Base-by-base conservation (phyloP, 2,113 vertebrate genomes). In the Paralichthys olivaceus region DNA sequence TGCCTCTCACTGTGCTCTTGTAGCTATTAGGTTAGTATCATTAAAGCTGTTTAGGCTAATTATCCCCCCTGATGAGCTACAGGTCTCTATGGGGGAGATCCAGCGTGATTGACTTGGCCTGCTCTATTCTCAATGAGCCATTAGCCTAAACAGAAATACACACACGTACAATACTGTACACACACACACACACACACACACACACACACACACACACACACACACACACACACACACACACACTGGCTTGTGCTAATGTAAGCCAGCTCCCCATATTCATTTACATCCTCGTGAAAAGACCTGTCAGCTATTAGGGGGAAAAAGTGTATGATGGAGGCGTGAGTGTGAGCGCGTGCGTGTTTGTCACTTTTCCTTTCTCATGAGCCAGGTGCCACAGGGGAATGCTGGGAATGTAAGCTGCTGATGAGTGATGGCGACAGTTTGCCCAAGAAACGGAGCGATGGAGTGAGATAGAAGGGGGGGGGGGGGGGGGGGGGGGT, bases 11-110 rank as follows among this genome's bases (percentile, higher is more conserved):
- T 68, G 65, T 82, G 75, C 74, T 75, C n/a, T 73, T 86, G 75
- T 87, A 84, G 90, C 87, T 88, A 90, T 90, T 90, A 87, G 69
- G 49, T 60, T 22, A 62, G 73, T 85, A 81, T 93, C 85, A 81
- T 89, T 89, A 90, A 85, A 87, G 85, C 89, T 83, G 77, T 90
- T 90, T 80, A 87, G 75, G 69, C 85, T 90, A 89, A 91, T 93
- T 90, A 87, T 90, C 87, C 82, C 77, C 87, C 83, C 81, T 70
- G 86, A 92, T 90, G 86, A 89, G 88, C 80, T 29, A 45, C 57
- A 43, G 79, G 83, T 89, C 89, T 88, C 89, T 66, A 72, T 84
- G 80, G 91, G 74, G 81, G 81, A 72, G 54, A 87, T 77, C 61
- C 37, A 20, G 67, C 29, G 40, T 89, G 91, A 91, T 90, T 91